A percentile compares a stretch with the other conserved stretches of the same genome.
Conservation (phyloP, 2,797 vertebrate species). For the Muscicapa comitata region DNA sequence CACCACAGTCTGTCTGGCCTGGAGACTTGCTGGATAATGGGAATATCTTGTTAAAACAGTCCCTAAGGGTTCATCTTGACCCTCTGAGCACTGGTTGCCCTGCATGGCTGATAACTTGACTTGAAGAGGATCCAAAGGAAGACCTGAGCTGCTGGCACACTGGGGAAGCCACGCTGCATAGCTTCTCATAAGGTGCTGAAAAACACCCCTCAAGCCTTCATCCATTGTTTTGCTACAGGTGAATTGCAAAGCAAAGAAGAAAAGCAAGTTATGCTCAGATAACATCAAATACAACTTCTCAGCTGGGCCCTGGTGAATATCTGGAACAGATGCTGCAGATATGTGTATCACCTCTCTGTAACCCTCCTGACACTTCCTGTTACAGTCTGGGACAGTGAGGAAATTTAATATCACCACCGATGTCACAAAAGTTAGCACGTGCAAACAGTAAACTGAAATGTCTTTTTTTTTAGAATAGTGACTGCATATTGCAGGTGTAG, state of each 20-base stretch:
- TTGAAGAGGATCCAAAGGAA: neutral
- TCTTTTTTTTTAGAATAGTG: neutral
- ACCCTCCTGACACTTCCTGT: neutral
- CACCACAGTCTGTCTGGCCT: neutral
- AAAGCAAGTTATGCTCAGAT: neutral
- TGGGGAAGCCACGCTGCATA: accelerated
- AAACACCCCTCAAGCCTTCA: neutral
- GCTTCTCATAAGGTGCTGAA: neutral
- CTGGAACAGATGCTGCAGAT: neutral
- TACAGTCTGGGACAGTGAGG: neutral
- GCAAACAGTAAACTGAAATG: neutral
- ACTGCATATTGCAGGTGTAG: neutral
- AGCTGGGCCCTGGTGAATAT: neutral
- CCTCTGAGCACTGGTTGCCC: neutral
- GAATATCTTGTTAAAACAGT: neutral
- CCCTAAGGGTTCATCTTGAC: neutral
- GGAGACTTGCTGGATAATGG: neutral
- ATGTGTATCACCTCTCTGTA: accelerated
- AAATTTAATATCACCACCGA: neutral
- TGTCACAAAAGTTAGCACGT: neutral
- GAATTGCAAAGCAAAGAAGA: conserved; percentile 10
- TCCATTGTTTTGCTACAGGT: neutral
- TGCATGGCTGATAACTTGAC: neutral
- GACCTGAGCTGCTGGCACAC: accelerated
- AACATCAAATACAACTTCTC: neutral